Base-by-base conservation (phyloP, 2,888 invertebrate genomes). In the Boloria euphrosyne region DNA sequence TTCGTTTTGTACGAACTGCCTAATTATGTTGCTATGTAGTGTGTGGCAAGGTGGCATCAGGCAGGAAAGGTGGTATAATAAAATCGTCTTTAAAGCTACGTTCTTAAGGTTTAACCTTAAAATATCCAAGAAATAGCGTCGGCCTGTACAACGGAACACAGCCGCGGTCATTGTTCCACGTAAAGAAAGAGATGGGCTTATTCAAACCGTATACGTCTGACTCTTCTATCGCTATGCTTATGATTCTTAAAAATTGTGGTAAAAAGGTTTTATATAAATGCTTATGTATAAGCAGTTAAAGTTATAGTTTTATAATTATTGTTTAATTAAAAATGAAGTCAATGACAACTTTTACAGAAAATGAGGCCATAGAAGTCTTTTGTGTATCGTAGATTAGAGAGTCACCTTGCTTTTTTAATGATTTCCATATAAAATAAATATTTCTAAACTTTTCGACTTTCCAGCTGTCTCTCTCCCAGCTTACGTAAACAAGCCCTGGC, bases 141-240 rank as follows among this genome's bases (percentile, higher is more conserved):
- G 31, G 47, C 51, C 64, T 53, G 50, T 66, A 68, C 68, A 60
- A 65, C 65, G 60, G 67, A 67, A 67, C 65, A 18, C 62, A 62
- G 51, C 54, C 59, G 67, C 67, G 69, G 69, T 70, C 69, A 70
- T 70, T 67, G 69, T 67, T 70, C 69, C 62, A 54, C 46, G 62
- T 27, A 1, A 27, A 49, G 67, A 67, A 65, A 60, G 65, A 57
- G 58, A 62, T 13, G 18, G 44, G 43, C 59, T 13, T 52, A 65
- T 59, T 54, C 4, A 27, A 38, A 17, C 54, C 16, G 16, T 27
- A 59, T 64, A 59, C 13, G 1, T 54, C 54, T 61, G 13, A 65
- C 67, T 65, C 67, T 53, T 50, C 67, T 27, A 27, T 55, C 61
- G 49, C 59, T 43, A 65, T 62, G 44, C 54, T 52, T 54, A 31